Conservation (phyloP, 2,888 invertebrate species). For the Gonocerus acuteangulatus region DNA sequence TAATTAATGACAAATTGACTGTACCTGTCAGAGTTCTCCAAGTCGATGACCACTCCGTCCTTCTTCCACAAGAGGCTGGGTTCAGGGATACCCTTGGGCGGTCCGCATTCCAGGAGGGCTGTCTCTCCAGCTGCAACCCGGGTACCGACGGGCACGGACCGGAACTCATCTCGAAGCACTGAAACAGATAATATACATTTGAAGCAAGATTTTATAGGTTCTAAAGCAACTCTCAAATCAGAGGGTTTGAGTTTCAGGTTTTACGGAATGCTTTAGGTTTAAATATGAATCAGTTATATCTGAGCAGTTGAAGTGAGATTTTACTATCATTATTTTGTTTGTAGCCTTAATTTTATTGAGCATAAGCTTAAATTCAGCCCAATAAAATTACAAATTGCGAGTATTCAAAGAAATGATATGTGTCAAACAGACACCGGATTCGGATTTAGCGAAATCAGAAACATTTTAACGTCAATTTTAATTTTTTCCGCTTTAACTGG, state of each 20-base stretch:
- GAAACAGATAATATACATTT: constrained; percentile 42
- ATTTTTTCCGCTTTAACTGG: too few relatives aligned
- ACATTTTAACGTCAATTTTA: too few relatives aligned
- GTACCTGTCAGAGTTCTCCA: constrained; percentile 52
- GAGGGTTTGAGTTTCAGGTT: neutral
- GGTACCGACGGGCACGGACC: constrained; percentile 79
- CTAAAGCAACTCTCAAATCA: neutral
- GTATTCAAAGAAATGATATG: too few relatives aligned
- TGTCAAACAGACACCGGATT: too few relatives aligned
- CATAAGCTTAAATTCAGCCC: too few relatives aligned
- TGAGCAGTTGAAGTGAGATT: neutral
- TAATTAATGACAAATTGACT: too few relatives aligned
- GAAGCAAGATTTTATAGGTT: neutral
- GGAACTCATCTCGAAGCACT: constrained; percentile 94
- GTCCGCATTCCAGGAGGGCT: constrained; percentile 82
- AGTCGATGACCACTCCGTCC: constrained; percentile 56
- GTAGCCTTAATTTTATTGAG: too few relatives aligned
- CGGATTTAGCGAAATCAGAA: too few relatives aligned
- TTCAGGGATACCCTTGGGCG: constrained; percentile 92
- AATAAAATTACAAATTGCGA: too few relatives aligned
- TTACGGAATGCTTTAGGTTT: neutral
- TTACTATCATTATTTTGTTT: neutral
- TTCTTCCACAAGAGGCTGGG: constrained; percentile 89
- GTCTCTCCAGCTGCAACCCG: constrained; percentile 89
- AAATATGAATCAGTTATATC: neutral